phyloP scores from a whole-genome alignment of 2,113 vertebrate genomes.

The Dryoscopus gambensis region DNA sequence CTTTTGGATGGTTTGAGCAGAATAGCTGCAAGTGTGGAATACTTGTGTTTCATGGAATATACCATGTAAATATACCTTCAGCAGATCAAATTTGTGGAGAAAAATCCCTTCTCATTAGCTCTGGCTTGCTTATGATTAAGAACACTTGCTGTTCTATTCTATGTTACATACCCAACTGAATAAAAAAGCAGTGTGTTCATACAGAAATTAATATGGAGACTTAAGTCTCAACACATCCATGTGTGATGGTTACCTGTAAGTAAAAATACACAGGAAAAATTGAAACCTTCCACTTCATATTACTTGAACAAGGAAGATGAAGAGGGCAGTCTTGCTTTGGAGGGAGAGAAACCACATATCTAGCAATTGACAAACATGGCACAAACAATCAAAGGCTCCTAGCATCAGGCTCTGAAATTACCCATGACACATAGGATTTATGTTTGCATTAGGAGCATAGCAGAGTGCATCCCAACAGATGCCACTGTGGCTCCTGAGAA shows the following conservation, averaged over 20 bases:
- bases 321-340: neutral
- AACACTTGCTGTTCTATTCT: neutral
- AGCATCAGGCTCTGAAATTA: rapidly evolving
- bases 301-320: neutral
- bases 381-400: rapidly evolving
- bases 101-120: neutral
- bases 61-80: neutral
- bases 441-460: rapidly evolving
- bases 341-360: neutral
- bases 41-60: neutral
- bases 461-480: neutral
- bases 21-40: neutral
- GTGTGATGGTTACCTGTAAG: neutral
- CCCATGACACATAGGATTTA: rapidly evolving
- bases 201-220: neutral
- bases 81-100: neutral
- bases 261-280: neutral
- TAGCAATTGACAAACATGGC: neutral
- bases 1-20: neutral
- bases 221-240: neutral
- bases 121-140: neutral
- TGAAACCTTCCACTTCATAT: neutral
- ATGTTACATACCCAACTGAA: neutral
- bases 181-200: neutral
- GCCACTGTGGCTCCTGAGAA: neutral